Percentiles rank a stretch among this genome's conserved stretches.
Conservation (phyloP, 2,797 vertebrate genomes). For the Crocidura indochinensis region DNA sequence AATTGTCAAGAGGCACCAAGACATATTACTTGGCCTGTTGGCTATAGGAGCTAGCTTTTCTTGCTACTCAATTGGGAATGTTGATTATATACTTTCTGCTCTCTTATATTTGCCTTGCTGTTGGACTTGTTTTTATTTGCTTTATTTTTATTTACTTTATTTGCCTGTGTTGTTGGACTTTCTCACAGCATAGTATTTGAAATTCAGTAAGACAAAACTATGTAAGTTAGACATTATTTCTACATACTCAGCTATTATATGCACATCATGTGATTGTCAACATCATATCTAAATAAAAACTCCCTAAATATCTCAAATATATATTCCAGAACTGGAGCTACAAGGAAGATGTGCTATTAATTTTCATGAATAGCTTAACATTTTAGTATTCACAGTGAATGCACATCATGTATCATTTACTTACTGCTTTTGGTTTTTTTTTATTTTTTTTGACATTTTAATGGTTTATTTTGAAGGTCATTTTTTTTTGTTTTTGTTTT, state of each 20-base stretch:
- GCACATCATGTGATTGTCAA: not conserved
- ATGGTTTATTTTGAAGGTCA: no score
- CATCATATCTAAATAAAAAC: not conserved
- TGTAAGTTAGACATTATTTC: not conserved
- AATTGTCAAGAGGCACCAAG: not conserved
- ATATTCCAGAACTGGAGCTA: not conserved
- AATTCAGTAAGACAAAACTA: not conserved
- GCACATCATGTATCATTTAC: not conserved
- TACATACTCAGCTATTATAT: not conserved
- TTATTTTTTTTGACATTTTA: no score
- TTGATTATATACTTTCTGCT: not conserved
- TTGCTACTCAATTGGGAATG: not conserved
- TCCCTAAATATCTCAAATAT: not conserved
- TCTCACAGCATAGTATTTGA: not conserved
- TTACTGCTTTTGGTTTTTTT: not conserved
- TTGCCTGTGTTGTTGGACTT: not conserved
- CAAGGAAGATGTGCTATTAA: not conserved
- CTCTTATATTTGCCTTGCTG: not conserved
- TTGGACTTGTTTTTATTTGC: no score
- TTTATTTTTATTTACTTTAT: no score
- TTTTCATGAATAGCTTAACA: not conserved
- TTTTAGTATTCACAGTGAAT: not conserved
- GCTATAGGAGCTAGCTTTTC: not conserved
- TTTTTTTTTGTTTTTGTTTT: no score
- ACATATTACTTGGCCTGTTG: not conserved